Base-by-base conservation (phyloP, 2,888 invertebrate genomes). In the Micropterix aruncella region DNA sequence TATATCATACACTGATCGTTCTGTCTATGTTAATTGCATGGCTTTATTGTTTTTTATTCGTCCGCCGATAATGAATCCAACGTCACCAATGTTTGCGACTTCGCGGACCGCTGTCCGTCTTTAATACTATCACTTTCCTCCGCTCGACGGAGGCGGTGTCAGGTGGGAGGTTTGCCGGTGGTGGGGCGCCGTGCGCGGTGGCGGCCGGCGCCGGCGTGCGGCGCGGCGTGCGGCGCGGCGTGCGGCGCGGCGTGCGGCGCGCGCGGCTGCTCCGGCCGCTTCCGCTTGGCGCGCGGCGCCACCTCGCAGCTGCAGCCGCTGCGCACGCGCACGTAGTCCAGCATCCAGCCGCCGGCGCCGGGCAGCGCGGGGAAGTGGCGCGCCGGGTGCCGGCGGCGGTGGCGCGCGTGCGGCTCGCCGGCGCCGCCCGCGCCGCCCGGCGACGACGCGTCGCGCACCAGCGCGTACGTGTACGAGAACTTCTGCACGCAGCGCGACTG, bases 221-320 rank as follows among this genome's bases (percentile, higher is more conserved):
- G 58, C 44, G 51, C 50, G 49, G 69, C 68, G 37, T 79, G 77
- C 7, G 12, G 27, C 56, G 68, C 71, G 48, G 89, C 75, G 27
- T 27, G 56, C 53, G 59, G 60, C 54, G 65, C 58, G 57, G 69
- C 65, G 47, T 65, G 53, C 52, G 62, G 58, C 44, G 51, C 50
- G 19, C 58, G 53, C 46, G 59, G 61, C 48, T 56, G 55, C 48
- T 59, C 59, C 38, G 56, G 52, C 37, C 56, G 55, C 51, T 71
- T 73, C 53, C 67, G 66, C 57, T 70, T 74, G 49, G 69, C 68
- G 37, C 79, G 77, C 7, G 12, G 27, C 56, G 68, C 71, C 49
- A 89, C 75, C 60, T 84, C 81, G 65, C 91, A 91, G 56, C 84
- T 79, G 66, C 91, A 91, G 37, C 90, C 91, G 52, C 85, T 84